A percentile compares a stretch with the other conserved stretches of the same genome.
phyloP scores from a whole-genome alignment of 2,888 invertebrate species.

The Cabera pusaria region DNA sequence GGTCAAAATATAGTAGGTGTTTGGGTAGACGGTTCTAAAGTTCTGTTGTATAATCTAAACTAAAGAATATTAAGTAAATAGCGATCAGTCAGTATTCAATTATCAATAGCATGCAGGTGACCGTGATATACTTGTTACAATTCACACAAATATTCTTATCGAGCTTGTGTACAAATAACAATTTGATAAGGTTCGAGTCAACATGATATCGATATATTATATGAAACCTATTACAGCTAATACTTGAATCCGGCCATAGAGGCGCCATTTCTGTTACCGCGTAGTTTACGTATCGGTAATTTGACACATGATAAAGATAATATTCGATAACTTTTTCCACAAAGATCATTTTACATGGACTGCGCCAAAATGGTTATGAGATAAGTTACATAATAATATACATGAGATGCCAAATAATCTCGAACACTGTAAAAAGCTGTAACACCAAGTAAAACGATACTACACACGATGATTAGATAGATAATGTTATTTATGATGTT shows the following conservation, averaged over 20 bases:
- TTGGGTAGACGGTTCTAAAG: too few species aligned
- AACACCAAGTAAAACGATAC: neutral
- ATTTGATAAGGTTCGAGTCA: conserved; percentile 21
- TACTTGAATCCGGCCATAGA: conserved; percentile 9
- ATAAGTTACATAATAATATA: neutral
- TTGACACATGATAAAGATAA: conserved; percentile 4
- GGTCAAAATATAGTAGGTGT: too few species aligned
- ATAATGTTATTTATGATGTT: too few species aligned
- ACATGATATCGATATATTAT: conserved; percentile 11
- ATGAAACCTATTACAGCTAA: conserved; percentile 4
- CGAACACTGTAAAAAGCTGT: conserved; percentile 8
- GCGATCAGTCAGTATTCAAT: conserved; percentile 6
- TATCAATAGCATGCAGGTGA: conserved; percentile 26
- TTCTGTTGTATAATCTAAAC: too few species aligned
- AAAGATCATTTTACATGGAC: too few species aligned
- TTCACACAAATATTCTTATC: conserved; percentile 38
- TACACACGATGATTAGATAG: neutral
- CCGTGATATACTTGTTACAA: conserved; percentile 28
- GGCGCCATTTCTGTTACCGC: conserved; percentile 12
- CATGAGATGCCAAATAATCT: conserved; percentile 3
- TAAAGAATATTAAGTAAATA: too few species aligned
- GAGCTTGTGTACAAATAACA: conserved; percentile 35
- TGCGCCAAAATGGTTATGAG: conserved; percentile 2
- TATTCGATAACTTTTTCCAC: conserved; percentile 1
- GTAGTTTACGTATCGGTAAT: conserved; percentile 8